Evolutionary conservation across 53 echinoderm and acorn worm genomes (phyloP), one percentile per base, ranked within the genome.

Genomic region (Paracentrotus lividus): DNA sequence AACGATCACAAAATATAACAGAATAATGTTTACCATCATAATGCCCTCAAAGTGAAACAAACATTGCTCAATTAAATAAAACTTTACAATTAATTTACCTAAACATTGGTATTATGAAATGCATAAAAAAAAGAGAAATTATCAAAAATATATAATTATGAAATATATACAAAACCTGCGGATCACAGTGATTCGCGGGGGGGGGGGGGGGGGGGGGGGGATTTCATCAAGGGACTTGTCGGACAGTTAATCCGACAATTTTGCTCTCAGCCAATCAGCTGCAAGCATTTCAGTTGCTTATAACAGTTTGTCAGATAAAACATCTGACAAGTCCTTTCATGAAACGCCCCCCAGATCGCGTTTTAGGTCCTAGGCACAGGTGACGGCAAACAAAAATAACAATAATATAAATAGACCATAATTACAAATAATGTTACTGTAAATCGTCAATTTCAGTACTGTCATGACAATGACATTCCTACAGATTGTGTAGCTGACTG

Each of bases 401-500:
- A n/a, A n/a, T n/a, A n/a, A n/a, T n/a, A n/a, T n/a, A n/a, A n/a
- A n/a, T n/a, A n/a, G n/a, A n/a, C n/a, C n/a, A n/a, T n/a, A n/a
- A n/a, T n/a, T n/a, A n/a, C n/a, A n/a, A n/a, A 54, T 54, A 18
- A 54, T 54, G 54, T n/a, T 0, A 38, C 72, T 72, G 18, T 72
- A 40, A 72, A 5, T 72, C 72, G 5, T 72, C 72, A 87, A 56
- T 21, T 34, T 54, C 4, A 33, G 34, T 4, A 14, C 23, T 87
- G 87, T 87, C 87, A 87, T 56, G 87, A 87, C 36, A 86, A 42
- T 20, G 90, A 77, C 95, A 95, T 95, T 81, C 91, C 90, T 12
- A 95, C 67, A 43, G 94, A 93, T 78, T 91, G 77, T 18, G 96
- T 94, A 14, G 96, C 96, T 42, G 94, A 93, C 77, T 96, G 94